Conservation (phyloP, 1,140 invertebrate species). For the Holcopasites calliopsidis region DNA sequence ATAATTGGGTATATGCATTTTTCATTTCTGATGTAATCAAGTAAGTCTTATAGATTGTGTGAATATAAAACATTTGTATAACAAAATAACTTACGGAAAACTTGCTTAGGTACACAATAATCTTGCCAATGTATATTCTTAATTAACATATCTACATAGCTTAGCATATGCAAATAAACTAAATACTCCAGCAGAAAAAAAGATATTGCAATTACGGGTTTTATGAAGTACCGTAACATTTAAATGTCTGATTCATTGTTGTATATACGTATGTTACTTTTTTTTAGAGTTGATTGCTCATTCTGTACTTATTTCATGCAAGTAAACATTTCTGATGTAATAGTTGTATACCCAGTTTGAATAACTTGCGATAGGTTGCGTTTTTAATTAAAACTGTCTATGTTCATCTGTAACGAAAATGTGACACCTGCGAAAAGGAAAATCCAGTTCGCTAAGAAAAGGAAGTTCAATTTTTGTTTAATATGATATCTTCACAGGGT, state of each 20-base stretch:
- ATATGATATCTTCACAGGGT: conserved; percentile 77
- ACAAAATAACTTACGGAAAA: conserved; percentile 6
- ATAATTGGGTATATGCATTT: neutral
- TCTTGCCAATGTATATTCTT: conserved; percentile 2
- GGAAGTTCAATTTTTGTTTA: conserved; percentile 66
- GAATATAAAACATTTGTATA: conserved; percentile 14
- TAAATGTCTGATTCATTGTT: neutral
- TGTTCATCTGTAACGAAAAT: neutral
- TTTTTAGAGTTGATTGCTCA: neutral
- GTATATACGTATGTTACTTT: neutral
- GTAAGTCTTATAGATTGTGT: neutral
- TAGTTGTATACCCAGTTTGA: neutral
- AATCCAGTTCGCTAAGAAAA: conserved; percentile 29
- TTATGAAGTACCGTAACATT: neutral
- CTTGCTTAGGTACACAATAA: conserved; percentile 7
- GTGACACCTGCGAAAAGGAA: neutral
- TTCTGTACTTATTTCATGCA: conserved; percentile 2
- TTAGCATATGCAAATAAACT: conserved; percentile 23
- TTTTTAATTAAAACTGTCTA: neutral
- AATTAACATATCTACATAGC: conserved; percentile 45
- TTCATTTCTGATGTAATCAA: neutral
- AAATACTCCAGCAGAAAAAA: conserved; percentile 2
- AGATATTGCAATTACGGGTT: neutral
- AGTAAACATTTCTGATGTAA: conserved; percentile 12
- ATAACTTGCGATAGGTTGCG: neutral